phyloP scores from a whole-genome alignment of 1,140 invertebrate species.

The Himalopsyche phryganea region DNA sequence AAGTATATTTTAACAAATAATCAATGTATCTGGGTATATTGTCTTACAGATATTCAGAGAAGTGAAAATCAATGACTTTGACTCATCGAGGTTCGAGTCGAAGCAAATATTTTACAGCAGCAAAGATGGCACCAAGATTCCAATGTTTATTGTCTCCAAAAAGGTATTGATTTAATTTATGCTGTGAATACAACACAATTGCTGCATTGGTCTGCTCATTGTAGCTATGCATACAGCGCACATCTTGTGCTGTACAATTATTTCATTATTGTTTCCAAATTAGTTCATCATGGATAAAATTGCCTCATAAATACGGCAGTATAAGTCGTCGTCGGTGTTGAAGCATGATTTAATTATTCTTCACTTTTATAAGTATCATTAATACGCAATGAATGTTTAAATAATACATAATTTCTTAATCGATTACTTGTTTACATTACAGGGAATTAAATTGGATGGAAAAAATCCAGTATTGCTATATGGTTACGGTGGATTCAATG shows the following conservation, averaged over 20 bases:
- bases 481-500: conserved; percentile 97
- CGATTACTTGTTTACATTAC: conserved; percentile 32
- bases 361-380: too few species aligned
- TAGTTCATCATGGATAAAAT: too few species aligned
- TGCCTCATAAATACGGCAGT: too few species aligned
- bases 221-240: too few species aligned
- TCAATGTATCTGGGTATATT: not conserved
- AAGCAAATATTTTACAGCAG: conserved; percentile 92
- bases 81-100: conserved; percentile 75
- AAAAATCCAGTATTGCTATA: conserved; percentile 81
- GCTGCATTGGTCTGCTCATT: too few species aligned
- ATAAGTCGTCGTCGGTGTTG: too few species aligned
- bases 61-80: conserved; percentile 81
- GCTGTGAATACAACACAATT: too few species aligned
- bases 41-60: conserved; percentile 74
- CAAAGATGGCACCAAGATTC: conserved; percentile 93
- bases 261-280: too few species aligned
- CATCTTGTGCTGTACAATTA: too few species aligned
- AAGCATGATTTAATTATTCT: too few species aligned
- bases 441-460: conserved; percentile 64
- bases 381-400: conserved; percentile 1
- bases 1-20: not conserved
- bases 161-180: conserved; percentile 68
- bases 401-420: conserved; percentile 7
- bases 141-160: conserved; percentile 93